Base-by-base conservation (phyloP, 2,797 vertebrate genomes). In the Florisuga fusca region DNA sequence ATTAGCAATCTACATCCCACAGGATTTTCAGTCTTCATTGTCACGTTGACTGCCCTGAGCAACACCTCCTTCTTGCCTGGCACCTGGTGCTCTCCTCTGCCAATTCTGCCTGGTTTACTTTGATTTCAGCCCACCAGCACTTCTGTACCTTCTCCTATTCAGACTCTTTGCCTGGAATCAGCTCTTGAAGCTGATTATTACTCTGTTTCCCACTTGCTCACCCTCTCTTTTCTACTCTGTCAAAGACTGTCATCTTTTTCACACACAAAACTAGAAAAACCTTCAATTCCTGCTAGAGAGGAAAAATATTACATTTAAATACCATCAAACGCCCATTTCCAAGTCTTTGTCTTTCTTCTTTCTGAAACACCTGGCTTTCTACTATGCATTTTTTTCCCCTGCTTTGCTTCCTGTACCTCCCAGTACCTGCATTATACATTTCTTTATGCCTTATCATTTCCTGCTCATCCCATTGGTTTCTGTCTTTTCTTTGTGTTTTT, bases 301-400 rank as follows among this genome's bases (percentile, higher is more conserved):
- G 54, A 55, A 93, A 93, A 94, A 88, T 48, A 90, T 10, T 48
- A 33, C n/a, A 74, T 85, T 89, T 77, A 92, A 91, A 87, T 64
- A 61, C 23, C 72, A 85, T 36, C 68, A 87, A 86, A 68, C 33
- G 85, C 13, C 53, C 15, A 64, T 57, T 92, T 86, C 51, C 66
- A 91, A 85, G 53, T 4, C 62, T 66, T 17, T 73, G 59, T 25
- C 66, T 73, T 84, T 87, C 59, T 74, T 77, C 43, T 68, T 84
- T 82, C 46, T 48, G 29, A n/a, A 73, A 41, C 48, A 87, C 27
- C 51, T 79, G 58, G 23, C 51, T 76, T 94, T 81, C 83, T 51
- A 27, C 55, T 51, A 50, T 15, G 33, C 27, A 63, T 86, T 94
- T 94, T 31, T 86, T 91, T 93, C 61, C 25, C 53, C 33, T 63